Base-by-base conservation (phyloP, 2,113 vertebrate genomes). In the Otus sunia region DNA sequence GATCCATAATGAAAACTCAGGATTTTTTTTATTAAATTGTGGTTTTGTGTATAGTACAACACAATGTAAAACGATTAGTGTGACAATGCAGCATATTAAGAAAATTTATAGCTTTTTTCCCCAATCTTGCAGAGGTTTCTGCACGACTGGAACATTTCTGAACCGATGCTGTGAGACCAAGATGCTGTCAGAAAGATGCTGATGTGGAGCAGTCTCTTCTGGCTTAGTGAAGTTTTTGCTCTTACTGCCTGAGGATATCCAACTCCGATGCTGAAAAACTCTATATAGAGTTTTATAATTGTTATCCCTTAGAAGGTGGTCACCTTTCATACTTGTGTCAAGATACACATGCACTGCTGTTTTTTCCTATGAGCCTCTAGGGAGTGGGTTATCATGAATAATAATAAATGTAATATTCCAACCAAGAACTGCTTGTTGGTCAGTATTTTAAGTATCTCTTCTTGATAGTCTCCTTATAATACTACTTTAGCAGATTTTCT, bases 321-420 rank as follows among this genome's bases (percentile, higher is more conserved):
- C n/a, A 18, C 27, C 12, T 16, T 34, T 26, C 50, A 16, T 36
- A 39, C 43, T 49, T 0, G 0, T 39, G 36, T 79, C 45, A 69
- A 63, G 71, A 85, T 71, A 62, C 2, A 39, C 6, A 3, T 1
- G 2, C 12, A 4, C 29, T 43, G 36, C 18, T 69, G 11, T 0
- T 36, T 81, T 71, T 86, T 25, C 25, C 88, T 43, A 34, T 16
- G 23, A 86, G 39, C 26, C 36, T 68, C 39, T n/a, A 69, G 43
- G 43, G 56, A 47, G 20, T 6, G 3, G 32, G 22, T 76, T 83
- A 47, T 75, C 8, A 9, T 56, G 43, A 67, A 55, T 86, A 59
- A 27, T 22, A 92, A 85, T 37, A 77, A 80, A 84, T 41, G 7
- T 26, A 82, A 8, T 47, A n/a, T 59, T 93, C 39, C 34, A 81